Conservation (phyloP, 2,113 vertebrate species). For the Mastomys coucha region DNA sequence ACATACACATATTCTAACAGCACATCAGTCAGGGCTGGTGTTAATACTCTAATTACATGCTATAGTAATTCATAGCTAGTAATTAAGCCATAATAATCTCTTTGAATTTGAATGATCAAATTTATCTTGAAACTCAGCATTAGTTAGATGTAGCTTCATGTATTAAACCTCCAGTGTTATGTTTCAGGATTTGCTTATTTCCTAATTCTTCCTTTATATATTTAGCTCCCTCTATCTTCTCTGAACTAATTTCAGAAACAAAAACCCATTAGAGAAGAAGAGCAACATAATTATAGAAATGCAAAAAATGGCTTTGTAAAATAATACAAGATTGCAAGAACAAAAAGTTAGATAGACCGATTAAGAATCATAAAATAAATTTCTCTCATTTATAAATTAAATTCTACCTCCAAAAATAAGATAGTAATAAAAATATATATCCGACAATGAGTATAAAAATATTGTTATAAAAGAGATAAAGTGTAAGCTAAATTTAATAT, state of each 20-base stretch:
- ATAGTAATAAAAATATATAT: background rate
- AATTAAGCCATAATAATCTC: background rate
- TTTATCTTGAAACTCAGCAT: background rate
- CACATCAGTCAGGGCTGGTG: background rate
- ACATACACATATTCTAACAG: background rate
- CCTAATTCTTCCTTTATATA: background rate
- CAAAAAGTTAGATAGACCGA: background rate
- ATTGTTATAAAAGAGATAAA: background rate
- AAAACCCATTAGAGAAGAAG: background rate
- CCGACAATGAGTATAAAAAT: background rate
- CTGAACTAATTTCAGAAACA: background rate
- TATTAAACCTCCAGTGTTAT: background rate
- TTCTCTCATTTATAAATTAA: background rate
- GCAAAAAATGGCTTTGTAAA: background rate
- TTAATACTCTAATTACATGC: background rate
- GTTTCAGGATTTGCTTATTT: background rate
- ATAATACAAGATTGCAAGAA: background rate
- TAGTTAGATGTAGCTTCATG: background rate
- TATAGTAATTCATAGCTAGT: background rate
- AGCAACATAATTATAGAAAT: background rate
- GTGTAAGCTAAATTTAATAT: background rate
- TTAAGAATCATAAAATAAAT: background rate
- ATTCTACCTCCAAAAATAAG: slow-evolving; percentile 43
- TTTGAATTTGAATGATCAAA: background rate
- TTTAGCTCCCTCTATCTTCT: background rate